Conservation (phyloP, 2,113 vertebrate genomes). For the Campylomormyrus tamandua region DNA sequence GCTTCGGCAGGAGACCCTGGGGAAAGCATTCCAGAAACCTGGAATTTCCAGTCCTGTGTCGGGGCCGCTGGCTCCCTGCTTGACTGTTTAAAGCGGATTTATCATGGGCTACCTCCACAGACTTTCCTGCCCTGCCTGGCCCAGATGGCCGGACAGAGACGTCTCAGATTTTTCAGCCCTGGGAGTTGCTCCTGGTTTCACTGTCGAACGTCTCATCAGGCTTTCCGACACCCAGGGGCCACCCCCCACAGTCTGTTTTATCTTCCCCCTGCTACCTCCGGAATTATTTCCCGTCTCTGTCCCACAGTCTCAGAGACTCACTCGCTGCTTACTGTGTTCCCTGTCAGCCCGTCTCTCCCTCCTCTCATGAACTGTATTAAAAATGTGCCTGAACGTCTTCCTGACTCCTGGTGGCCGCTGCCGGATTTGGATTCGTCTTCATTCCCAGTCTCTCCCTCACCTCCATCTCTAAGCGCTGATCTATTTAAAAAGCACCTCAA, state of each 20-base stretch:
- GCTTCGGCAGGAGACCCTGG: background rate
- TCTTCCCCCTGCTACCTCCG: background rate
- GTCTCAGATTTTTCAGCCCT: background rate
- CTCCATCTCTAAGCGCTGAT: background rate
- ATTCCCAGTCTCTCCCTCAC: background rate
- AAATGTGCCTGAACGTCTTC: background rate
- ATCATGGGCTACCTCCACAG: background rate
- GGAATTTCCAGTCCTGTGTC: background rate
- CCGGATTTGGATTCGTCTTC: background rate
- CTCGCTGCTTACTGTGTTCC: background rate
- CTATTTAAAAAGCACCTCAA: background rate
- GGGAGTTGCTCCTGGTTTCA: background rate
- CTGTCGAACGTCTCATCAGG: background rate
- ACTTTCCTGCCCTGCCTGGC: background rate
- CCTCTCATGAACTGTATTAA: background rate
- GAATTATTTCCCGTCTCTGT: background rate
- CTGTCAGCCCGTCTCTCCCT: background rate
- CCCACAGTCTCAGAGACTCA: background rate
- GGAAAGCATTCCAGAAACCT: background rate
- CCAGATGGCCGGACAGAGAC: background rate
- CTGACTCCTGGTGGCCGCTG: background rate
- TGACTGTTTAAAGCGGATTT: background rate
- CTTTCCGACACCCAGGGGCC: background rate
- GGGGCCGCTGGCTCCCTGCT: background rate
- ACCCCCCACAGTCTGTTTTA: background rate